Base-by-base conservation (phyloP, 1,140 invertebrate species). In the Drosophila nebulosa region DNA sequence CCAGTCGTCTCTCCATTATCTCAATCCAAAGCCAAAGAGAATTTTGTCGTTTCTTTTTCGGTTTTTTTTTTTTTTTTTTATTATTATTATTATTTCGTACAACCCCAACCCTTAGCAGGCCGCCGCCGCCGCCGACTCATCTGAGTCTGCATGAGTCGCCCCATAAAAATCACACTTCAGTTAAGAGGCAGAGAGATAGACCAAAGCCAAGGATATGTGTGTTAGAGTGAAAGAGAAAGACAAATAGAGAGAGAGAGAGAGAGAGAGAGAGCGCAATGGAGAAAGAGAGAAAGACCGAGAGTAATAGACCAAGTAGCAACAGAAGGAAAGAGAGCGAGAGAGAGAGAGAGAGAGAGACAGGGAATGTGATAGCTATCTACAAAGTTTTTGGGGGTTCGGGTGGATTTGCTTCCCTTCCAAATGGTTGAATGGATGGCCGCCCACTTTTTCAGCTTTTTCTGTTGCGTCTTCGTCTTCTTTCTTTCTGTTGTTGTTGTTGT, bases 331-430 rank as follows among this genome's bases (percentile, higher is more conserved):
- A 22, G 27, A 27, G 32, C 27, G 24, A 5, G 16, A 53, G n/a
- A n/a, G 26, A 27, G n/a, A 4, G 32, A 51, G 30, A 26, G 30
- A 32, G 62, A 50, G 36, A 58, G 62, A 42, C n/a, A 21, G 58
- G 50, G 59, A 55, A 30, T 50, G 55, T 24, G 50, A 52, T 52
- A 52, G 52, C 52, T 55, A 55, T 55, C 52, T 55, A 30, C 26
- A 26, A 55, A 55, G 35, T 60, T 57, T 60, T 57, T 68, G 72
- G 65, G 62, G 53, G 39, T 46, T 61, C 71, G 72, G 65, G 62
- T 59, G 39, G 42, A 56, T 18, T 46, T 51, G 27, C 42, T 52
- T 46, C 21, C 14, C 39, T 42, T 42, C 39, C 39, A 42, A 18
- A 5, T 42, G 39, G 39, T n/a, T n/a, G n/a, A n/a, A 42, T 42